These are phyloP conservation scores for Chrysina gloriosa DNA, from an alignment of 2,888 invertebrate species.

Conservation along the genomic window DNA sequence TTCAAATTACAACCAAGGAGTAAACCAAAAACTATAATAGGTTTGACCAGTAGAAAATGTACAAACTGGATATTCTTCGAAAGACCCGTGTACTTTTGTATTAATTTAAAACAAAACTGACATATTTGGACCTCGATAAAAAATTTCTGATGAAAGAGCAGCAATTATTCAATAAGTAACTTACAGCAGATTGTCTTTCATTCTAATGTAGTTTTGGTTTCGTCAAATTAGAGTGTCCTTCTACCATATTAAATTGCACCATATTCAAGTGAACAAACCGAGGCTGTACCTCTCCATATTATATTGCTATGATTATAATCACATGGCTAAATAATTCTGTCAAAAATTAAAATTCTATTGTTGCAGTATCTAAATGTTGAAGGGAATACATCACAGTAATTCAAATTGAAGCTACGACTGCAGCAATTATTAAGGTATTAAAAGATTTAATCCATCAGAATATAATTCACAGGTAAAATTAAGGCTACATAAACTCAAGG, in stretches of 20 bases:
- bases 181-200: conserved; percentile 39
- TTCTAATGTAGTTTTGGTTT: conserved; percentile 1
- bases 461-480: too few species aligned
- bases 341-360: background rate
- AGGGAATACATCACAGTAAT: too few species aligned
- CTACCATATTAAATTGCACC: conserved; percentile 31
- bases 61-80: conserved; percentile 39
- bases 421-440: too few species aligned
- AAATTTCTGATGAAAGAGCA: conserved; percentile 19
- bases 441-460: too few species aligned
- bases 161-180: conserved; percentile 43
- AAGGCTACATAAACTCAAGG: too few species aligned
- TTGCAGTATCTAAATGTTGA: too few species aligned
- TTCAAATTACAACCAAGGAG: conserved; percentile 2
- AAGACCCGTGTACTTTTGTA: conserved; percentile 40
- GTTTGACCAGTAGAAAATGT: conserved; percentile 37
- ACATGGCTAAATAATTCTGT: conserved; percentile 18
- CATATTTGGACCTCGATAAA: conserved; percentile 30
- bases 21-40: conserved; percentile 13
- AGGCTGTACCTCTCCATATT: background rate
- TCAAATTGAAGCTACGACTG: too few species aligned
- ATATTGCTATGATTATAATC: conserved; percentile 25
- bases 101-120: conserved; percentile 30
- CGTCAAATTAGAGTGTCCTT: conserved; percentile 37
- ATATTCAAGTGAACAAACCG: background rate